A percentile compares a stretch with the other conserved stretches of the same genome.
phyloP scores from a whole-genome alignment of 2,888 invertebrate species.

The Coelopa pilipes region DNA sequence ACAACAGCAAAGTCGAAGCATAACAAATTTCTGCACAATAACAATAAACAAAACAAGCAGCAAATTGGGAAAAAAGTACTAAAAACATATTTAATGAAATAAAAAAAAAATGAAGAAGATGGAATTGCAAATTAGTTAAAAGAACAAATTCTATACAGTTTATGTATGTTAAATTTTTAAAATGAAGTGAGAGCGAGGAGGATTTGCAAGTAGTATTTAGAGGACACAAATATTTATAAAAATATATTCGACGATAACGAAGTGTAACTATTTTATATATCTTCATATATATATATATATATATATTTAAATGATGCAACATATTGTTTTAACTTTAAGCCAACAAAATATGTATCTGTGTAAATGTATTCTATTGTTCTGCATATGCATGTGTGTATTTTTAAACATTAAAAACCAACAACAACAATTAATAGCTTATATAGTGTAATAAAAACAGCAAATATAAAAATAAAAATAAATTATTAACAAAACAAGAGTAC shows the following conservation, averaged over 20 bases:
- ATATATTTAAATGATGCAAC: background rate
- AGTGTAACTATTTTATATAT: background rate
- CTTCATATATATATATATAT: background rate
- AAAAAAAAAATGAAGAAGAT: slow-evolving; percentile 7
- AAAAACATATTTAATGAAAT: background rate
- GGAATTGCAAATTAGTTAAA: slow-evolving; percentile 1
- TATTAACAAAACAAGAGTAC: background rate
- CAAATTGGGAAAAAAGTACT: slow-evolving; percentile 6
- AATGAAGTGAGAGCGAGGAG: background rate
- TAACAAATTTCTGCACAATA: slow-evolving; percentile 12
- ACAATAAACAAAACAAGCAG: slow-evolving; percentile 7
- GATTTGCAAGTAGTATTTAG: background rate
- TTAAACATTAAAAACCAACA: too few species aligned
- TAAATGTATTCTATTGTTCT: background rate
- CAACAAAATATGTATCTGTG: background rate
- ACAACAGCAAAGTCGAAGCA: slow-evolving; percentile 1
- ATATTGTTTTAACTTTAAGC: background rate
- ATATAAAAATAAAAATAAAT: background rate
- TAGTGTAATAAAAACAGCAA: too few species aligned
- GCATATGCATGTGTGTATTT: too few species aligned
- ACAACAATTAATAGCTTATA: too few species aligned
- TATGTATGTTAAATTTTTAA: background rate
- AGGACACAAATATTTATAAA: background rate
- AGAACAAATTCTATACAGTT: background rate
- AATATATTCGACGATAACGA: background rate